Evolutionary conservation across 1,140 invertebrate species (phyloP).

Genomic region (Akabosia matsudoensis): DNA sequence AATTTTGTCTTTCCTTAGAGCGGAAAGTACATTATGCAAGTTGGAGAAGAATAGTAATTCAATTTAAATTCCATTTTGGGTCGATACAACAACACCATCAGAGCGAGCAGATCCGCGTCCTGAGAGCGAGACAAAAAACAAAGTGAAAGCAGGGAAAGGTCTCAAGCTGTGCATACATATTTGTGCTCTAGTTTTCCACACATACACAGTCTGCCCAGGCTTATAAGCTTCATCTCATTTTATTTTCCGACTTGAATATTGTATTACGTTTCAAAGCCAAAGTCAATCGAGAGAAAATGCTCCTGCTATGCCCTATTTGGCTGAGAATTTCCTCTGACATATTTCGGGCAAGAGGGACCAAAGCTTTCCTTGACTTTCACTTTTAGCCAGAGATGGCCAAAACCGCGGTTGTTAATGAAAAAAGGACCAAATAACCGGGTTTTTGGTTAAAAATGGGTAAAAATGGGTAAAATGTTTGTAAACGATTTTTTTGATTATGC

Average conservation of each 20-base stretch:
- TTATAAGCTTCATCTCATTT: too few relatives aligned
- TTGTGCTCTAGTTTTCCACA: neutral
- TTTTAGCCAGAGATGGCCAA: too few relatives aligned
- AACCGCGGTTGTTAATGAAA: too few relatives aligned
- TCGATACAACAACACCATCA: neutral
- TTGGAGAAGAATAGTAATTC: neutral
- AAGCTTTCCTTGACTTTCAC: conserved; percentile 3
- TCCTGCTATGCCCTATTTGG: neutral
- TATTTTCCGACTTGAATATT: too few relatives aligned
- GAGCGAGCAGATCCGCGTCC: neutral
- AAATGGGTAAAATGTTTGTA: too few relatives aligned
- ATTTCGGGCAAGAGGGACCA: neutral
- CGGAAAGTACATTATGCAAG: neutral
- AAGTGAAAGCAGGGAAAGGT: neutral
- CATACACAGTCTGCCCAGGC: neutral
- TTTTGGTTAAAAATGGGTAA: too few relatives aligned
- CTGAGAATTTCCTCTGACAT: neutral
- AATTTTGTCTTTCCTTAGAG: too few relatives aligned
- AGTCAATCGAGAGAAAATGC: neutral
- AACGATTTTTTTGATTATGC: too few relatives aligned
- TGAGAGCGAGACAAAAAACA: neutral
- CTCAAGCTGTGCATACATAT: neutral
- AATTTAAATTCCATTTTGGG: conserved; percentile 24
- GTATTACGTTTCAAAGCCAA: neutral
- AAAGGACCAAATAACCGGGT: too few relatives aligned